Base-by-base conservation (phyloP, 2,797 vertebrate species). In the Pteropus rufus region DNA sequence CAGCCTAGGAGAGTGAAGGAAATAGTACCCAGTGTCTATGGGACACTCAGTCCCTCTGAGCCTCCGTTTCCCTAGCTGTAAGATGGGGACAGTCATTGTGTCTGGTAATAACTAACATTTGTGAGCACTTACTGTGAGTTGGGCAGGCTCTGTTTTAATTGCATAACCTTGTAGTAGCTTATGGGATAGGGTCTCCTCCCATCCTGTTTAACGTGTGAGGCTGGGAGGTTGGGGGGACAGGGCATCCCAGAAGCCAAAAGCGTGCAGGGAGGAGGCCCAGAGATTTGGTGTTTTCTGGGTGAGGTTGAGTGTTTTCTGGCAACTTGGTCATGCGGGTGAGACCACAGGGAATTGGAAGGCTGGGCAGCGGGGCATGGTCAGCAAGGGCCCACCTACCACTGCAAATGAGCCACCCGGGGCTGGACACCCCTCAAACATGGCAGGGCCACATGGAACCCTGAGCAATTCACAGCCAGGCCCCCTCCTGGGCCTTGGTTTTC, bases 21-120 rank as follows among this genome's bases (percentile, higher is more conserved):
- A 58, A 2, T 34, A 67, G 46, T 31, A 34, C 44, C 80, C 44
- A 3, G 9, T 41, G 10, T 58, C 81, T 69, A 2, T 62, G 86
- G 70, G 52, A 34, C 19, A 36, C 26, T 56, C 36, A 7, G 7
- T 39, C 26, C n/a, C 70, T 91, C 21, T 2, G 56, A 67, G 26
- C 65, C 19, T 96, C 39, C 15, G 67, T 94, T 94, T 86, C 39
- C 62, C 31, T 39, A 31, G 44, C 49, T 91, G 4, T 80, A 58
- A 89, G 73, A 79, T 92, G 62, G 82, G 49, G 4, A 1, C 52
- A 58, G 9, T 54, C n/a, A 41, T 65, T 5, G 0, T 69, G 54
- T 67, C 84, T 83, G 54, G 31, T 62, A 26, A 36, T 44, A 73
- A 46, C 60, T 46, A 31, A 60, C 39, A 69, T 62, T 26, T 31